Evolutionary conservation across 1,140 invertebrate species (phyloP).

Genomic region (Mya arenaria): DNA sequence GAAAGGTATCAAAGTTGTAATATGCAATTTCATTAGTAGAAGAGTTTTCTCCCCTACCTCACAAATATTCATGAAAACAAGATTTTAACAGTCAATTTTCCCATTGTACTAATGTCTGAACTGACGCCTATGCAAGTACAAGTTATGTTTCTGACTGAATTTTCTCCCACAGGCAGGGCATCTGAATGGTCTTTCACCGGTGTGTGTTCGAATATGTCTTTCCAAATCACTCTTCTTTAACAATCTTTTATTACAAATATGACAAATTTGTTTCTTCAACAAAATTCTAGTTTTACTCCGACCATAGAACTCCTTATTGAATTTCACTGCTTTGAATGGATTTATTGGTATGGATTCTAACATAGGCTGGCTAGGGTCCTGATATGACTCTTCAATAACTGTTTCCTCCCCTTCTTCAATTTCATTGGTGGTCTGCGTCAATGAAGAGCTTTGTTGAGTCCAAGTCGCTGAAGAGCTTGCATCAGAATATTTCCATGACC

Average conservation of each 20-base stretch:
- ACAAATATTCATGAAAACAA: no score
- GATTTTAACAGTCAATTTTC: no score
- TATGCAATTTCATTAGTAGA: no score
- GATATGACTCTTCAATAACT: not conserved
- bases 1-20: no score
- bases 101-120: slow-evolving; percentile 3
- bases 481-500: not conserved
- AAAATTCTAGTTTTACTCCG: slow-evolving; percentile 29
- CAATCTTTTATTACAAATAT: slow-evolving; percentile 23
- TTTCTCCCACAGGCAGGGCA: not conserved
- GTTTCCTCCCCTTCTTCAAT: not conserved
- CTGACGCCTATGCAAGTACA: not conserved
- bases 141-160: slow-evolving; percentile 25
- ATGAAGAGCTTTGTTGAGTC: not conserved
- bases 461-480: not conserved
- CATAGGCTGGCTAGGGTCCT: not conserved
- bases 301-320: slow-evolving; percentile 49
- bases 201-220: slow-evolving; percentile 17
- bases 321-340: slow-evolving; percentile 22
- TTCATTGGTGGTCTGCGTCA: not conserved
- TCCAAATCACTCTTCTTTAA: slow-evolving; percentile 45
- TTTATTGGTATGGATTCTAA: slow-evolving; percentile 37
- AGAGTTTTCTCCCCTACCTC: no score
- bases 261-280: slow-evolving; percentile 38
- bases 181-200: slow-evolving; percentile 27